Percentiles rank a stretch among this genome's conserved stretches.
Conservation (phyloP, 2,797 vertebrate species). For the Euphonia xanthogaster region DNA sequence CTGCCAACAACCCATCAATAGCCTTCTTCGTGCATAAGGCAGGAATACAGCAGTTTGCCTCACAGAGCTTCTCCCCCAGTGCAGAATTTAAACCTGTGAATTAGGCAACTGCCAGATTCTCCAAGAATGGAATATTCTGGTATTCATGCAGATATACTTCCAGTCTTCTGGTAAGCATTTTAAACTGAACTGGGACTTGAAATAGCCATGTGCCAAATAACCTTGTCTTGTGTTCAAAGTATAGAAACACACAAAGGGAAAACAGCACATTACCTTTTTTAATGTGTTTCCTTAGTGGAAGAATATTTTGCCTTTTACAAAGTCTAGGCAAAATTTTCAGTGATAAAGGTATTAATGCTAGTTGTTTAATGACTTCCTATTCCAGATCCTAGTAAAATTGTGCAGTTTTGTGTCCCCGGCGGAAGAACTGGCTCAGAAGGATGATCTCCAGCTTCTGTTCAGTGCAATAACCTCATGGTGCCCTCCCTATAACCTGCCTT, state of each 20-base stretch:
- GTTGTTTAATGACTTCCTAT: neutral
- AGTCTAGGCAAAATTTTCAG: neutral
- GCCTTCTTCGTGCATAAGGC: neutral
- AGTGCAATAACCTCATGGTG: conserved; percentile 99
- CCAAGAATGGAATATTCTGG: neutral
- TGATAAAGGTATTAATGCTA: neutral
- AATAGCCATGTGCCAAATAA: neutral
- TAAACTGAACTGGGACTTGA: neutral
- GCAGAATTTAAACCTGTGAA: neutral
- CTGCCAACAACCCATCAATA: neutral
- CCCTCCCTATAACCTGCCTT: conserved; percentile 96
- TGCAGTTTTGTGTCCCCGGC: conserved; percentile 97
- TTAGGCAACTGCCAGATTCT: neutral
- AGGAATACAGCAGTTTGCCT: neutral
- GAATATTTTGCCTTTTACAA: neutral
- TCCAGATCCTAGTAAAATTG: conserved; percentile 95
- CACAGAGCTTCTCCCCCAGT: neutral
- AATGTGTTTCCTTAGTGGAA: neutral
- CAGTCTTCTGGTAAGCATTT: neutral
- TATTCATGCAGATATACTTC: neutral
- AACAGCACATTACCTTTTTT: fast-evolving
- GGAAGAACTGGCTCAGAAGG: conserved; percentile 96
- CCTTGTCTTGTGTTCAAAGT: neutral
- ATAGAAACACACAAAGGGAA: neutral
- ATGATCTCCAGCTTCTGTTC: conserved; percentile 98